phyloP scores from a whole-genome alignment of 2,888 invertebrate species.

The Cosmia pyralina region DNA sequence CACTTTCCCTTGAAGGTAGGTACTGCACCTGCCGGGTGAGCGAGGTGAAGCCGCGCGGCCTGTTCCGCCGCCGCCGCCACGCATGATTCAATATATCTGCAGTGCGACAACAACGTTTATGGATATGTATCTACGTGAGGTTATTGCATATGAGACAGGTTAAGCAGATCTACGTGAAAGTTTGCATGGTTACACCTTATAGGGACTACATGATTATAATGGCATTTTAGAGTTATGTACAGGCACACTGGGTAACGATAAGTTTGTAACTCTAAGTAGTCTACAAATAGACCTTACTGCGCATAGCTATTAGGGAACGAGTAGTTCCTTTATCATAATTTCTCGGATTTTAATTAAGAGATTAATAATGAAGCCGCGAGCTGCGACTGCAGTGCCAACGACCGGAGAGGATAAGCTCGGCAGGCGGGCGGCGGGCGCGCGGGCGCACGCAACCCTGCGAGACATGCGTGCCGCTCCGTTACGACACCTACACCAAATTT shows the following conservation, averaged over 20 bases:
- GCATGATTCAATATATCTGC: slow-evolving; percentile 80
- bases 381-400: slow-evolving; percentile 76
- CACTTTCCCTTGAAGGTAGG: slow-evolving; percentile 84
- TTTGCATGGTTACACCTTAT: slow-evolving; percentile 65
- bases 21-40: slow-evolving; percentile 78
- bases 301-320: slow-evolving; percentile 31
- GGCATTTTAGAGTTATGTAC: neutral
- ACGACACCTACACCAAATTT: slow-evolving; percentile 90
- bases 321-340: slow-evolving; percentile 47
- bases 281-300: slow-evolving; percentile 1
- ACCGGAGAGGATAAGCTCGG: slow-evolving; percentile 81
- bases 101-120: slow-evolving; percentile 78
- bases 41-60: slow-evolving; percentile 78
- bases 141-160: slow-evolving; percentile 79
- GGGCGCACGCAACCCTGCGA: slow-evolving; percentile 83
- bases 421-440: slow-evolving; percentile 73
- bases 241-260: neutral
- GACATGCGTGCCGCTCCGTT: slow-evolving; percentile 89
- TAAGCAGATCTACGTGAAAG: slow-evolving; percentile 77
- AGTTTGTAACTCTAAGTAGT: neutral
- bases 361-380: slow-evolving; percentile 79
- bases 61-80: slow-evolving; percentile 73
- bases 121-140: slow-evolving; percentile 79
- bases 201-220: slow-evolving; percentile 8
- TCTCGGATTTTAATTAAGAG: slow-evolving; percentile 82